These are phyloP conservation scores for Drosophila macrospina DNA, from an alignment of 2,888 invertebrate species.

Conservation along the genomic window DNA sequence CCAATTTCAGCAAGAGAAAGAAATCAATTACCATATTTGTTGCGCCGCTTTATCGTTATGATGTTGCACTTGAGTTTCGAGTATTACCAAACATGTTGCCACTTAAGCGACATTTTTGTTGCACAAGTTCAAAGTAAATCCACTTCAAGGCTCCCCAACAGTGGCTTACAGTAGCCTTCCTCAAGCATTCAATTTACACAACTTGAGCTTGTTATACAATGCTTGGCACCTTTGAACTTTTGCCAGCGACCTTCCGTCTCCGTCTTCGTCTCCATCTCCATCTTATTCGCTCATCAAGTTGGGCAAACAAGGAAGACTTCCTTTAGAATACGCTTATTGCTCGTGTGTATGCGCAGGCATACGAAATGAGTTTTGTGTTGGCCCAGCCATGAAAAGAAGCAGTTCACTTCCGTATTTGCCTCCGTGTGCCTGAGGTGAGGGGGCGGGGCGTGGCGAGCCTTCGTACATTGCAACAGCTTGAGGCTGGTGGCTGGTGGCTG, in stretches of 20 bases:
- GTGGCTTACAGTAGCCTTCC: conserved; percentile 23
- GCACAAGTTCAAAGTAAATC: conserved; percentile 69
- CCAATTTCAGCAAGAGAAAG: background rate
- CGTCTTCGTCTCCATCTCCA: conserved; percentile 1
- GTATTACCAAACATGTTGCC: conserved; percentile 48
- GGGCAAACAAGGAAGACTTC: conserved; percentile 67
- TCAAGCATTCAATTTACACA: conserved; percentile 64
- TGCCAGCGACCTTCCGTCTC: conserved; percentile 14
- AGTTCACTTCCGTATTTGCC: conserved; percentile 68
- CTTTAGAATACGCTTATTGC: conserved; percentile 49
- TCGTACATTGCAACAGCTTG: conserved; percentile 43
- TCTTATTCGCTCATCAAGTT: conserved; percentile 27
- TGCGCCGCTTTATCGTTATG: conserved; percentile 27
- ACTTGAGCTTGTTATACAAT: conserved; percentile 71
- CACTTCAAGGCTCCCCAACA: conserved; percentile 57
- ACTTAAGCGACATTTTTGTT: conserved; percentile 45
- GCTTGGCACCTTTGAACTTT: conserved; percentile 73
- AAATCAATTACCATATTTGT: conserved; percentile 44
- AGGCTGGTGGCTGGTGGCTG: conserved; percentile 14
- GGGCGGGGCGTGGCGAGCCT: conserved; percentile 10
- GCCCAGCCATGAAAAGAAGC: conserved; percentile 59
- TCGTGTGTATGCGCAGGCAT: conserved; percentile 53
- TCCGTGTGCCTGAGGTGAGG: background rate
- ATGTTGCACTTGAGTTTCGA: conserved; percentile 53
- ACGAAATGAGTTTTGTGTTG: conserved; percentile 68